Evolutionary conservation across 2,888 invertebrate genomes (phyloP), one percentile per base, ranked within the genome.

Genomic region (Tubulanus polymorphus): DNA sequence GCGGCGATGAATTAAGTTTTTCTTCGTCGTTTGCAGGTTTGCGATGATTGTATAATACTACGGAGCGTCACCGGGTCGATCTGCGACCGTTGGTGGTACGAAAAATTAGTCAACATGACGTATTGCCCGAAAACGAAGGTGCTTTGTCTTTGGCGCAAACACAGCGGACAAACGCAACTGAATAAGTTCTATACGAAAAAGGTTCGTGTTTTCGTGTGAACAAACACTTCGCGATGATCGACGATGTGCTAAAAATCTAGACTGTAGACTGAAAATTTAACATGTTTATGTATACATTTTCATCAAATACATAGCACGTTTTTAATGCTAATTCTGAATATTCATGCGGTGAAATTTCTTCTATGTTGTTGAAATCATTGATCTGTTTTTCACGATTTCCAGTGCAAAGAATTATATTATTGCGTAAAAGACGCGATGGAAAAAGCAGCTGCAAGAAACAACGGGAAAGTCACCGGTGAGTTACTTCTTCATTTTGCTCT

Each of bases 351-450:
- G n/a, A n/a, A n/a, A n/a, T n/a, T n/a, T n/a, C n/a, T n/a, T n/a
- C n/a, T n/a, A n/a, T n/a, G n/a, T n/a, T n/a, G n/a, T n/a, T 45
- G 12, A 35, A 35, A 6, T 10, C 23, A n/a, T 48, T 12, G 51
- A 25, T 18, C 27, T 30, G 35, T 25, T 47, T 29, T 32, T 37
- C 32, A 30, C 46, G 48, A 53, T 57, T 81, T 83, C 50, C 82
- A 97, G 96, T 97, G 97, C 81, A 93, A 94, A 81, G 93, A 96
- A 73, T 84, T 99, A 57, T 99, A 99, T 82, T 93, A 94, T 81
- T 93, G 93, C 80, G 95, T 99, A 73, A 99, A 99, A 81, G 92
- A 95, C 70, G 91, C 97, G 15, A 99, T 99, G 95, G 97, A 97
- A 80, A 82, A 86, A 65, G 88, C 88, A 2, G 87, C 86, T 1